Evolutionary conservation across 2,888 invertebrate species (phyloP), one percentile per base, ranked within the genome.

Genomic region (Leucania comma): DNA sequence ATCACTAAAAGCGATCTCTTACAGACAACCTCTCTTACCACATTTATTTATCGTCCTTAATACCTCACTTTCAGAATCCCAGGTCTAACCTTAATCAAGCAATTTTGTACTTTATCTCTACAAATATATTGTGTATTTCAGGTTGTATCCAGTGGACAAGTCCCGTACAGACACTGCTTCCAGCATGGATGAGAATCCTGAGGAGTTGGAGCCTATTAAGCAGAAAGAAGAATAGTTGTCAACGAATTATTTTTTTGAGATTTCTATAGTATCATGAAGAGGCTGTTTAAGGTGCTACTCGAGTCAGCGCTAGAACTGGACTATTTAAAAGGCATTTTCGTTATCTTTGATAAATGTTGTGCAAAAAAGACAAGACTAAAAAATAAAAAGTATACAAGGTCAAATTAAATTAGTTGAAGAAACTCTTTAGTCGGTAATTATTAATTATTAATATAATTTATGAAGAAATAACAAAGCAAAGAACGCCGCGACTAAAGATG

Each of bases 111-210:
- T 51, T 59, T 42, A 35, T 72, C 8, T 29, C 8, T 46, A 54
- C 14, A 0, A 26, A 4, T 1, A 38, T 42, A 51, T n/a, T 26
- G 14, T 53, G 12, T 64, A 26, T 89, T 88, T 53, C 75, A 98
- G 98, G 98, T 94, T 99, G 70, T 99, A 99, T 91, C 99, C 99
- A 17, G 99, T 99, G 3, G 99, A 99, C 93, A 98, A 98, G 87
- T 97, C 96, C 8, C 97, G 99, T 67, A 95, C 97, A 20, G 99
- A 99, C 91, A 98, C 96, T 6, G 96, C 96, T 0, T 88, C 94
- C 6, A 93, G 95, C 42, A 96, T 97, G 91, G 96, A 94, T 60
- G 97, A 97, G 78, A 91, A 80, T 29, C 90, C 95, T 0, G 95
- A 93, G 0, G 94, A 93, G 50, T 6, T 87, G 46, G 89, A 89